These are phyloP conservation scores for Liolophura sinensis DNA, from an alignment of 1,140 invertebrate genomes.

Conservation along the genomic window DNA sequence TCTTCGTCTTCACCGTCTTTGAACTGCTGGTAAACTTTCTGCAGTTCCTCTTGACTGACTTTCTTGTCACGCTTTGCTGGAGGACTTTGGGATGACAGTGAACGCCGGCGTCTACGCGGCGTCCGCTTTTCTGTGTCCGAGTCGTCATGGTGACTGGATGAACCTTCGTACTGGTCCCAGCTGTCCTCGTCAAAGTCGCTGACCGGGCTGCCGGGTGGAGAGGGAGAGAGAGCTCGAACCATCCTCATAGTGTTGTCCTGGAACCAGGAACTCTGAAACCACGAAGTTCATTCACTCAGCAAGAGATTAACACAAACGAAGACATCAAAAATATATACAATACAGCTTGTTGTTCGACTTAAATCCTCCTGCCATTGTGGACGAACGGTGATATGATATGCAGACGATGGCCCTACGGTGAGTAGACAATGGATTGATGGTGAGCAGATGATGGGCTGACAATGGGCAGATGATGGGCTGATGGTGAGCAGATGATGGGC, in stretches of 20 bases:
- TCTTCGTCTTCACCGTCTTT: neutral
- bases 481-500: too few relatives aligned
- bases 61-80: constrained; percentile 28
- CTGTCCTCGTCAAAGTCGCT: neutral
- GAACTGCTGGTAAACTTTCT: neutral
- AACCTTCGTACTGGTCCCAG: too few relatives aligned
- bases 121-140: constrained; percentile 6
- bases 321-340: neutral
- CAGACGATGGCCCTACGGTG: too few relatives aligned
- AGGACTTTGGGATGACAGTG: constrained; percentile 25
- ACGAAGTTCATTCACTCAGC: constrained; percentile 6
- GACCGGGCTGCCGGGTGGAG: constrained; percentile 60
- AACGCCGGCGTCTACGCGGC: constrained; percentile 12
- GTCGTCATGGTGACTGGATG: constrained; percentile 22
- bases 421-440: too few relatives aligned
- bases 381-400: too few relatives aligned
- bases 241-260: constrained; percentile 85
- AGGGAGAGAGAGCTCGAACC: constrained; percentile 86
- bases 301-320: constrained; percentile 4
- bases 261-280: constrained; percentile 76
- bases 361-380: too few relatives aligned
- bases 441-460: too few relatives aligned
- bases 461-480: too few relatives aligned
- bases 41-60: neutral
- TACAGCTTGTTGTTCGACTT: too few relatives aligned